phyloP scores from a whole-genome alignment of 2,888 invertebrate species.

The Atherix ibis region DNA sequence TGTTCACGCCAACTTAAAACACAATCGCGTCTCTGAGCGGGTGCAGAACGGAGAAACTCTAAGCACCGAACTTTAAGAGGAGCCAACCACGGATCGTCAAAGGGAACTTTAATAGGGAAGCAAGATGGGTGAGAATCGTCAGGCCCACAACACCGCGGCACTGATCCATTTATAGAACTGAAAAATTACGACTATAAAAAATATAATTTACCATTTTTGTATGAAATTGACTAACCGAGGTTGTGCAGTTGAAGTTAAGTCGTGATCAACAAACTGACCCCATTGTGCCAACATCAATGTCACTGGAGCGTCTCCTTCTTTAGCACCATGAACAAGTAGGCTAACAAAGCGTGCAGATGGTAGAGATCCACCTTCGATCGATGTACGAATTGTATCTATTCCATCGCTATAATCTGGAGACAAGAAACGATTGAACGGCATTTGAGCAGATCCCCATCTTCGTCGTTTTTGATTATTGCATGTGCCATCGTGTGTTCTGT shows the following conservation, averaged over 20 bases:
- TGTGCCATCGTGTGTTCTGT: conserved; percentile 74
- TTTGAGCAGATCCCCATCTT: conserved; percentile 68
- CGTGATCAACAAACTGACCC: conserved; percentile 85
- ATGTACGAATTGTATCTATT: conserved; percentile 33
- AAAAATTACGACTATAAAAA: neutral
- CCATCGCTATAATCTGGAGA: conserved; percentile 74
- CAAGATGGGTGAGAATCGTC: conserved; percentile 66
- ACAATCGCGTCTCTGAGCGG: conserved; percentile 65
- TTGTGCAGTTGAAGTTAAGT: conserved; percentile 64
- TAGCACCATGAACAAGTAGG: conserved; percentile 45
- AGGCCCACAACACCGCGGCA: conserved; percentile 55
- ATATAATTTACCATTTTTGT: too few relatives aligned
- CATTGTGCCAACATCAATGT: conserved; percentile 79
- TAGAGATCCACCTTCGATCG: conserved; percentile 42
- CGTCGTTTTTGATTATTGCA: conserved; percentile 69
- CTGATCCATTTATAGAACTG: conserved; percentile 52
- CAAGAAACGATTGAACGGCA: conserved; percentile 66
- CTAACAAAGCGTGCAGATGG: conserved; percentile 68
- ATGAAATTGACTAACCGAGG: conserved; percentile 36
- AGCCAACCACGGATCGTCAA: conserved; percentile 55
- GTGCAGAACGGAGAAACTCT: conserved; percentile 69
- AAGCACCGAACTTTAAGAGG: conserved; percentile 56
- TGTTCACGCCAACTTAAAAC: conserved; percentile 71
- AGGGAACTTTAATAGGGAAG: conserved; percentile 59
- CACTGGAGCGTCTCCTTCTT: conserved; percentile 47